Evolutionary conservation across 2,888 invertebrate genomes (phyloP).

Genomic region (Euplagia quadripunctaria): DNA sequence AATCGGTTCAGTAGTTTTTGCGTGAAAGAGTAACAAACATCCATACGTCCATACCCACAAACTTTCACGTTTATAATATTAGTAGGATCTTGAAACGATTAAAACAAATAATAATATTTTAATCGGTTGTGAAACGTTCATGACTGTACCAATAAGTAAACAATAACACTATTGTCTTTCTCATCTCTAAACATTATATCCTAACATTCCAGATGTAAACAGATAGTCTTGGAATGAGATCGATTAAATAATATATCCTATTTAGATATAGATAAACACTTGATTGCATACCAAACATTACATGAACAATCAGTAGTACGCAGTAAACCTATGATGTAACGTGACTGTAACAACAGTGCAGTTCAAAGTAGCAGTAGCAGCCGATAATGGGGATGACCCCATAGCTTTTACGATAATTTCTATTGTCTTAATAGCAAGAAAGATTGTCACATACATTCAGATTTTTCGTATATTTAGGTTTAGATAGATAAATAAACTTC

Average conservation of each 20-base stretch:
- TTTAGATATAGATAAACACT: background rate
- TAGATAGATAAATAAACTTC: too few species aligned
- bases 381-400: background rate
- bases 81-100: background rate
- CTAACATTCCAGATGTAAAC: background rate
- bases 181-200: slow-evolving; percentile 5
- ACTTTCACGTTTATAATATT: too few species aligned
- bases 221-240: background rate
- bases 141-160: slow-evolving; percentile 8
- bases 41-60: too few species aligned
- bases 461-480: too few species aligned
- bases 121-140: background rate
- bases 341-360: too few species aligned
- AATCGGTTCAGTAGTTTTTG: too few species aligned
- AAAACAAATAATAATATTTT: background rate
- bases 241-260: background rate
- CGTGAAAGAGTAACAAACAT: too few species aligned
- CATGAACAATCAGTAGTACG: background rate
- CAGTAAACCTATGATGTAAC: background rate
- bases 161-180: slow-evolving; percentile 13
- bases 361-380: background rate
- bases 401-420: background rate
- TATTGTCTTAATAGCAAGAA: background rate
- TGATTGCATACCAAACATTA: background rate
- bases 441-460: too few species aligned